Evolutionary conservation across 2,113 vertebrate genomes (phyloP), one percentile per base, ranked within the genome.

Genomic region (Corvus cornix): DNA sequence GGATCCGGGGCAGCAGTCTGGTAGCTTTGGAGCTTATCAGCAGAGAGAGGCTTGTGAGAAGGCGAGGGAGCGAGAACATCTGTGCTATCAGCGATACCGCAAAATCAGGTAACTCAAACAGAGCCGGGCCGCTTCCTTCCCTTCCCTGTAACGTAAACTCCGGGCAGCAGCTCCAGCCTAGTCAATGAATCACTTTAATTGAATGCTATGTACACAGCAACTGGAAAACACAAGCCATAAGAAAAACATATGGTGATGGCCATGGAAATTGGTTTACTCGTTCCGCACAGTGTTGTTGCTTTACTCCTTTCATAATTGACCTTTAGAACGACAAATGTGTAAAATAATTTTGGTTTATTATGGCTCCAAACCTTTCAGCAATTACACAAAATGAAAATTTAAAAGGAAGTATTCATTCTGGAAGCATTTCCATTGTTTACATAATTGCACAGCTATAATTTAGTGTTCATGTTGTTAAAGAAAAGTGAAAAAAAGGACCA

Each of bases 361-460:
- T 97, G 97, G 98, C 97, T 98, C 97, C 98, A 98, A 99, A 99
- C 98, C 98, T 98, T 98, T 98, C 98, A 96, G 98, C 99, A 99
- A 99, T 99, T 99, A 99, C 98, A 97, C 97, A 97, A 99, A 99
- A 99, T 99, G 98, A 99, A 98, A 98, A 98, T 98, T 98, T 99
- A 98, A 98, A 98, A 98, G 98, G 97, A 98, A 98, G 98, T 97
- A 93, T 98, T 98, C 98, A 98, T 99, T 98, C 98, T 97, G 97
- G 98, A 99, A 99, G 98, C 98, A 98, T 98, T 98, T 98, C 97
- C 97, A 99, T 99, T 99, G 99, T 99, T 98, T 98, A 98, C 97
- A 98, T 98, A 99, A 99, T 99, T 98, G 98, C 98, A 98, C 97
- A 97, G 98, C 98, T 98, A 97, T 98, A 98, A 98, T 99, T 99